Base-by-base conservation (phyloP, 2,888 invertebrate genomes). In the Drosophila mimetica region DNA sequence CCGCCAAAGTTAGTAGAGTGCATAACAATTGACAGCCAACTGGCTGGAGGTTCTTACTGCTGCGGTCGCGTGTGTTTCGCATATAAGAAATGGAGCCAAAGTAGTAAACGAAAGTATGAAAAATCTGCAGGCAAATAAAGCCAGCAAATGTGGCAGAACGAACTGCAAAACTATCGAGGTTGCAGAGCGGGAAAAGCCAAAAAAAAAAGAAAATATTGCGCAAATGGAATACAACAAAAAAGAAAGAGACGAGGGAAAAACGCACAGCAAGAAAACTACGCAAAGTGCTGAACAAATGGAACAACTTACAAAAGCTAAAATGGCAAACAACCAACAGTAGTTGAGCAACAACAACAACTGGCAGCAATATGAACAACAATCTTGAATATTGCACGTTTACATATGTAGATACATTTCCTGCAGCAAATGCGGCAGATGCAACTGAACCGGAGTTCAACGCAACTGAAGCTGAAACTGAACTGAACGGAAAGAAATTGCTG, bases 351-450 rank as follows among this genome's bases (percentile, higher is more conserved):
- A 39, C 46, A 54, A 58, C n/a, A 69, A 63, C 76, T 69, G 74
- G 52, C 81, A 74, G 75, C 79, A 74, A 84, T 81, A 81, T 81
- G 81, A 81, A 78, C 84, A 84, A 81, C 79, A 81, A 84, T 81
- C 85, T 82, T 82, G 79, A 82, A 82, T 84, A 82, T 82, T 79
- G 77, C 70, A 81, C 75, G 77, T 63, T 71, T 81, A 79, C 85
- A 81, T 82, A 84, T 82, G 85, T 81, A 84, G 82, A 81, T 82
- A 84, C 78, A 81, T 82, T 84, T 84, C 79, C 82, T 84, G 79
- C 75, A 84, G 75, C 66, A 61, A 65, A 54, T 44, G 41, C 54
- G 14, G 39, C 42, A 42, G 55, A 50, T 46, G 57, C 47, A 47
- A 55, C 37, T 36, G 48, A 37, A 46, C 20, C 25, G 14, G 39